These are phyloP conservation scores for Procavia capensis DNA, from an alignment of 2,113 vertebrate genomes.

Conservation along the genomic window DNA sequence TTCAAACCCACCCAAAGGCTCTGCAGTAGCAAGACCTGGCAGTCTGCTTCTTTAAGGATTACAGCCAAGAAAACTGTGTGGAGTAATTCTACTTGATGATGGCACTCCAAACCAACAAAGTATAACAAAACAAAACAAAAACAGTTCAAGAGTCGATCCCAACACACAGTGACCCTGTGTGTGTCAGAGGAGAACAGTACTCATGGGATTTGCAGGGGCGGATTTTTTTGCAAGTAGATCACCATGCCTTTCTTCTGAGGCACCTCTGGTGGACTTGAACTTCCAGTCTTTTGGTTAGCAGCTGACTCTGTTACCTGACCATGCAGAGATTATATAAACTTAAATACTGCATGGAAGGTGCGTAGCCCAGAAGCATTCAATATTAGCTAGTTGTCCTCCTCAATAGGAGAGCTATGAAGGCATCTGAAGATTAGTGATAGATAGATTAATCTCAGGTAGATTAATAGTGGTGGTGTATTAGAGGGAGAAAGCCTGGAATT, in stretches of 20 bases:
- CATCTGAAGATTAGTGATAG: not conserved
- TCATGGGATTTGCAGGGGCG: not conserved
- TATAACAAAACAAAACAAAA: not conserved
- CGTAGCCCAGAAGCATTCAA: not conserved
- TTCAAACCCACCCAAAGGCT: not conserved
- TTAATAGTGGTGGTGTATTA: not conserved
- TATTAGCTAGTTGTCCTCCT: not conserved
- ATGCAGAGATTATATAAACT: not conserved
- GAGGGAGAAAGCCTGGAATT: not conserved
- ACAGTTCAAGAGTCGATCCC: not conserved
- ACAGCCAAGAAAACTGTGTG: not conserved
- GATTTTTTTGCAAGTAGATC: not conserved
- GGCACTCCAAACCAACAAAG: not conserved
- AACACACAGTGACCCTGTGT: not conserved
- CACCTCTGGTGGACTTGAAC: not conserved
- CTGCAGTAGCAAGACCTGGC: not conserved
- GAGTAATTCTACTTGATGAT: not conserved
- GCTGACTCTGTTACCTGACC: not conserved
- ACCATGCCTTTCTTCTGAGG: not conserved
- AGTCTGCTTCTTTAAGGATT: not conserved
- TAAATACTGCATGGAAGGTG: not conserved
- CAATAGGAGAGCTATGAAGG: not conserved
- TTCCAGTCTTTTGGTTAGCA: not conserved
- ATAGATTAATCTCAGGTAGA: not conserved
- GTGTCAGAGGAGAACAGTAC: not conserved